Base-by-base conservation (phyloP, 53 echinoderm and acorn worm genomes). In the Echinarachnius parma region DNA sequence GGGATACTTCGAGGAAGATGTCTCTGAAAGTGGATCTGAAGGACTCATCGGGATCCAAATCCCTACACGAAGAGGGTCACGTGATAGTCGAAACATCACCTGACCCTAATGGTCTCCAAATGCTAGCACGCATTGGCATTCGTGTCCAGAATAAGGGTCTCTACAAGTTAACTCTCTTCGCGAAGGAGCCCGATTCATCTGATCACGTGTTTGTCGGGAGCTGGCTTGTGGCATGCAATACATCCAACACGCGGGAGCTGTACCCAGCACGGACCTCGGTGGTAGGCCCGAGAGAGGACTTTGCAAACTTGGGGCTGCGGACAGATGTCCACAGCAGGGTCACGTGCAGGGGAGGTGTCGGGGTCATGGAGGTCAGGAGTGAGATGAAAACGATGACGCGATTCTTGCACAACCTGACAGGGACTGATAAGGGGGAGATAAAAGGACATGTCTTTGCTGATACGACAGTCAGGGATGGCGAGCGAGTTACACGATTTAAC, bases 361-460 rank as follows among this genome's bases (percentile, higher is more conserved):
- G 53, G 1, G 31, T 22, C 21, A 18, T 69, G 30, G 70, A 69
- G 23, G 70, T 69, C 9, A 20, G 11, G 16, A 53, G 70, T 34
- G 14, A 50, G 1, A n/a, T 24, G 0, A 25, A 69, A 53, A 31
- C 52, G 0, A 1, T 3, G 21, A 21, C 18, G 21, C 34, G 32
- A 22, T 69, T 53, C 15, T 8, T 24, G 20, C 32, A 24, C 35
- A 69, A 48, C 15, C 23, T 69, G 4, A 50, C 20, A 34, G 22
- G 4, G 34, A 24, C 22, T 14, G 9, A 69, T 21, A 25, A 34
- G 33, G 54, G 53, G 11, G 23, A 66, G 33, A 4, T 21, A 0
- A 24, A 69, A 9, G 22, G 70, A 10, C 52, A 23, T n/a, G 26
- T 69, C 3, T 69, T 69, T 14, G 70, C 70, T 3, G 70, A 69